Base-by-base conservation (phyloP, 2,113 vertebrate genomes). In the Oxyura jamaicensis region DNA sequence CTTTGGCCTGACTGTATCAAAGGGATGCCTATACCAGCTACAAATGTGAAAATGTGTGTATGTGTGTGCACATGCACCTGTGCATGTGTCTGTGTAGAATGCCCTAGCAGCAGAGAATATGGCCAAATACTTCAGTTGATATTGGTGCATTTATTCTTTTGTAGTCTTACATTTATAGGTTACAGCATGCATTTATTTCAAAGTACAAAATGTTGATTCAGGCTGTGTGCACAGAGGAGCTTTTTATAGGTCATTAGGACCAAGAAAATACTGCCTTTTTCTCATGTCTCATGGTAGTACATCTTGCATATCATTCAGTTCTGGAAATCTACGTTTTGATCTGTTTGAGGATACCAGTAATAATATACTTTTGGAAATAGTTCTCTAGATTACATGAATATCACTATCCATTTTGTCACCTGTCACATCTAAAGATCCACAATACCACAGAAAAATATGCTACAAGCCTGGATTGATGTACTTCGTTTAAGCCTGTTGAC, bases 401-500 rank as follows among this genome's bases (percentile, higher is more conserved):
- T 88, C 80, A 46, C 87, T 88, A 92, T 79, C 85, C 78, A 78
- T 94, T 95, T 95, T 94, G 74, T 93, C 88, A 96, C 52, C 81
- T 87, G 74, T 90, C 97, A 91, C 50, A 79, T 94, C 71, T 83
- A 91, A 96, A 92, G 67, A 79, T 84, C 74, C 83, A 39, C 55
- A 89, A 65, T 81, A 93, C 36, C 88, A 20, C 35, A 91, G 66
- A 67, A 90, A 94, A 93, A 95, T 79, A 86, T 82, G 80, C 41
- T 89, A 53, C 79, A 81, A 79, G 75, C 68, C 77, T 90, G 65
- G 41, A 86, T 78, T 91, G 76, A 95, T 85, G 60, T 83, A 91
- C 82, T 97, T 90, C 93, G 55, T 95, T 95, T 90, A 88, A 94
- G 79, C 60, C 83, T 94, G 90, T 95, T 95, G 94, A 94, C 86